phyloP scores from a whole-genome alignment of 2,888 invertebrate species.

The Dasysyrphus tricinctus region DNA sequence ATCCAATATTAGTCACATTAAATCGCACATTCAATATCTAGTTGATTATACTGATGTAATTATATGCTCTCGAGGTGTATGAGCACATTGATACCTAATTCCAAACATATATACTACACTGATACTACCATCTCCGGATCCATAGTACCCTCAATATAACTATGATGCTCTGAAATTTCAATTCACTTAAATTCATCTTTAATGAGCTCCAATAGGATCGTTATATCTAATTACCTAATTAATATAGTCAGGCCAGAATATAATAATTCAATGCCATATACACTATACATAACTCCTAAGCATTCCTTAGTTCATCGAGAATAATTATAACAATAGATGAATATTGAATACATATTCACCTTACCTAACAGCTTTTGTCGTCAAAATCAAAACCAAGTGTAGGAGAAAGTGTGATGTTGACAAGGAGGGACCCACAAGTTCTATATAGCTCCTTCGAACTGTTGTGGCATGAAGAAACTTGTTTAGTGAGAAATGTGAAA shows the following conservation, averaged over 20 bases:
- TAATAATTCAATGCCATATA: conserved; percentile 19
- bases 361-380: conserved; percentile 16
- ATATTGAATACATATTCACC: conserved; percentile 24
- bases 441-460: not conserved
- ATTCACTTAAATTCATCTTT: conserved; percentile 44
- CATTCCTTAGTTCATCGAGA: not conserved
- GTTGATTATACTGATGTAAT: conserved; percentile 23
- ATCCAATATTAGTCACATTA: not conserved
- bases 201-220: conserved; percentile 43
- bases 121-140: not conserved
- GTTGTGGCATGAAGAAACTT: not conserved
- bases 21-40: conserved; percentile 16
- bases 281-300: not conserved
- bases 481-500: conserved; percentile 14
- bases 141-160: conserved; percentile 29
- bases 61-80: not conserved
- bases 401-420: conserved; percentile 1
- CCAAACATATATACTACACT: not conserved
- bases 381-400: conserved; percentile 26
- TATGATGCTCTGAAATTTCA: conserved; percentile 32
- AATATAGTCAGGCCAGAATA: conserved; percentile 17
- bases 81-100: not conserved
- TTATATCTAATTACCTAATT: conserved; percentile 52
- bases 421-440: not conserved
- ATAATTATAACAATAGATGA: conserved; percentile 12